Evolutionary conservation across 92 coral and sea anemone species (phyloP), one percentile per base, ranked within the genome.

Genomic region (Plumapathes pennacea): DNA sequence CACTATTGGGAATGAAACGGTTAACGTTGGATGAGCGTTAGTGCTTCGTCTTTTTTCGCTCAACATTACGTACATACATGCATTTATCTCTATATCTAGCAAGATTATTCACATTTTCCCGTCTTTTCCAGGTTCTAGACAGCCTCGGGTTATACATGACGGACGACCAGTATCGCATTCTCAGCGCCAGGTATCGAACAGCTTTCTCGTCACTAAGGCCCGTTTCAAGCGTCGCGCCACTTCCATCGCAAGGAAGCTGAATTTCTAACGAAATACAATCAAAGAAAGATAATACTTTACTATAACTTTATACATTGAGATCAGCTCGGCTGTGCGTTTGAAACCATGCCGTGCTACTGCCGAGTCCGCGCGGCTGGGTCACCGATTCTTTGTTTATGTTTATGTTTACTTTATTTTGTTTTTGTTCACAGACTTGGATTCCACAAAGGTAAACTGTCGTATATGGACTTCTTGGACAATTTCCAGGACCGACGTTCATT

Each of bases 61-160:
- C n/a, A n/a, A n/a, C n/a, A n/a, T n/a, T n/a, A 4, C 21, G 10
- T 20, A 13, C 36, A 22, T 32, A 24, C 45, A 25, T n/a, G 19
- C 18, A 20, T 9, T 23, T 32, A 54, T 54, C 31, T 54, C 6
- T 18, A 8, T 50, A 8, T 50, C 9, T 12, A 15, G 18, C 7
- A 4, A 44, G 15, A 38, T 41, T 1, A 9, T 46, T 13, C 7
- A 28, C n/a, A 5, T 44, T 50, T 58, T 49, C 21, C 22, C 20
- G 10, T 57, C 17, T 2, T 60, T 48, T 24, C 1, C 28, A 91
- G 97, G 86, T 84, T 26, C 70, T 91, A 24, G 83, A 91, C 47
- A 80, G 96, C 51, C 92, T 91, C 27, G 97, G 97, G 10, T 66
- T 91, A 12, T 67, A 85, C 62, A 91, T 84, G 96, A 34, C 82